These are phyloP conservation scores for Larimichthys polyactis DNA, from an alignment of 2,113 vertebrate genomes.

Conservation along the genomic window DNA sequence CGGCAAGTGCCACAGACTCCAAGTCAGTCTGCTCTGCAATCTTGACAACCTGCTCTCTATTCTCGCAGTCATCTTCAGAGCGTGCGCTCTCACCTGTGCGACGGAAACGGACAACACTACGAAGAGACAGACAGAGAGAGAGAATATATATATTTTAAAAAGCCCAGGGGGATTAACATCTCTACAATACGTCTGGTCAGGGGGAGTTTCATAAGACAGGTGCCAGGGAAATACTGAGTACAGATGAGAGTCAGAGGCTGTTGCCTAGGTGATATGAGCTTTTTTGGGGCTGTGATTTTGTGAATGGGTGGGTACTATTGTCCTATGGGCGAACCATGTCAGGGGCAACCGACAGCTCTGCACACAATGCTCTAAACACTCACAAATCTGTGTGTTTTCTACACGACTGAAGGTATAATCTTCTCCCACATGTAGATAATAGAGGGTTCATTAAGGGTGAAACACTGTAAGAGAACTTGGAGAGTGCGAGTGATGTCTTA, in stretches of 20 bases:
- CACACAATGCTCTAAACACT: slow-evolving; percentile 11
- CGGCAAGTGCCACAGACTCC: slow-evolving; percentile 90
- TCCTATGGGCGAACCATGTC: slow-evolving; percentile 32
- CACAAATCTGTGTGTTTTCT: slow-evolving; percentile 3
- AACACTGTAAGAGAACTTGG: slow-evolving; percentile 27
- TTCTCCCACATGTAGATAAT: slow-evolving; percentile 51
- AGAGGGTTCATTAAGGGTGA: slow-evolving; percentile 26
- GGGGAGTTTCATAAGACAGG: neutral
- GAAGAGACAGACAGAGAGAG: slow-evolving; percentile 8
- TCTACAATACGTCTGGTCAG: neutral
- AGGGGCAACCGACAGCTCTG: slow-evolving; percentile 38
- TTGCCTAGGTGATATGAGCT: slow-evolving; percentile 69
- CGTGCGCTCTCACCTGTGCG: slow-evolving; percentile 94
- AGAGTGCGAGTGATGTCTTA: slow-evolving; percentile 54
- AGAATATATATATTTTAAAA: neutral
- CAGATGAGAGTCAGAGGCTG: slow-evolving; percentile 44
- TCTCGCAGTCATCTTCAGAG: slow-evolving; percentile 90
- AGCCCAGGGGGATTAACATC: neutral
- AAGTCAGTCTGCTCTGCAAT: slow-evolving; percentile 86
- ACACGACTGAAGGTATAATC: slow-evolving; percentile 43
- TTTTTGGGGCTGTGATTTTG: slow-evolving; percentile 54
- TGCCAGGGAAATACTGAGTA: slow-evolving; percentile 15
- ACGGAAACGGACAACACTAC: slow-evolving; percentile 96
- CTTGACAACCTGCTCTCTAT: slow-evolving; percentile 89
- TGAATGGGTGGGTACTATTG: slow-evolving; percentile 35